A percentile compares a stretch with the other conserved stretches of the same genome.
Evolutionary conservation across 2,797 vertebrate genomes (phyloP).

Genomic region (Girardinus metallicus): DNA sequence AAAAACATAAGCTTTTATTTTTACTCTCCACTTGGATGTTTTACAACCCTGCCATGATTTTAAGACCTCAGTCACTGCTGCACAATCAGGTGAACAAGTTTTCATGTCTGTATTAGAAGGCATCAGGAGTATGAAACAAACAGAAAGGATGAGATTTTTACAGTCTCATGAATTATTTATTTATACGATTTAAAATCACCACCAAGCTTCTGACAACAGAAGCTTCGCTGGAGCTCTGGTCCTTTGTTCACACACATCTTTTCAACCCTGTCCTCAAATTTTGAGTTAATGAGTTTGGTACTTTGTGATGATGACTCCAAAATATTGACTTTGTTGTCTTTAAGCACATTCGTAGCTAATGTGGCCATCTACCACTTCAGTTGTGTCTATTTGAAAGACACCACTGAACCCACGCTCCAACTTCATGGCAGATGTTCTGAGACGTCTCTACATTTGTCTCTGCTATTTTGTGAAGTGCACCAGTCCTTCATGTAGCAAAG

Average conservation of each 20-base stretch:
- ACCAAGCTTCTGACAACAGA: background rate
- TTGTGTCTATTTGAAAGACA: too few species aligned
- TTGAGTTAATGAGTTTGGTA: background rate
- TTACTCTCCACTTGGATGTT: slow-evolving; percentile 4
- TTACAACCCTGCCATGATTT: slow-evolving; percentile 5
- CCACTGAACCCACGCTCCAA: too few species aligned
- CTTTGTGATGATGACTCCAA: background rate
- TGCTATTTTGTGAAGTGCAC: too few species aligned
- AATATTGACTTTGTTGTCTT: background rate
- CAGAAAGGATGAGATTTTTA: background rate
- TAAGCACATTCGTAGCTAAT: too few species aligned
- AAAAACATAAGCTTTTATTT: slow-evolving; percentile 2
- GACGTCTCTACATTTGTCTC: too few species aligned
- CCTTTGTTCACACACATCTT: background rate
- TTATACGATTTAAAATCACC: background rate
- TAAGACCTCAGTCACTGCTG: background rate
- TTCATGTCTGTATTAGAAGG: background rate
- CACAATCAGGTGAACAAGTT: background rate
- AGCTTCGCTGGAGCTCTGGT: background rate
- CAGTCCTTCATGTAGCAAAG: too few species aligned
- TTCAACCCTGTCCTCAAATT: background rate
- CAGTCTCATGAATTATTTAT: background rate
- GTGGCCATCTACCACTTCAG: too few species aligned
- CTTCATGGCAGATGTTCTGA: too few species aligned
- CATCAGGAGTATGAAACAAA: background rate